phyloP scores from a whole-genome alignment of 2,797 vertebrate species.

The Liasis olivaceus region DNA sequence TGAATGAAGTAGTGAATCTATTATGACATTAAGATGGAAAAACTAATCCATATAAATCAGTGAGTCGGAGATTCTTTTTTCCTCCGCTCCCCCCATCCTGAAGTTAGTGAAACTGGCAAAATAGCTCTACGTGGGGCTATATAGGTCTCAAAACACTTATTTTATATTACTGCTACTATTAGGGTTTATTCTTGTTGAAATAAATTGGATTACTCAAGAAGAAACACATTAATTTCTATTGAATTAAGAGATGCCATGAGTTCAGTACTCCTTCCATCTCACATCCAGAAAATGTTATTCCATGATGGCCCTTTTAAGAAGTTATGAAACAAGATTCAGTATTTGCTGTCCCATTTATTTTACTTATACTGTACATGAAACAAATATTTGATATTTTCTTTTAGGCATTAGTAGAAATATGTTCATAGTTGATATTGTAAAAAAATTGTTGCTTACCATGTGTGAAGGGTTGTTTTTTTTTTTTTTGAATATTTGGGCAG shows the following conservation, averaged over 20 bases:
- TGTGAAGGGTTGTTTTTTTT: neutral
- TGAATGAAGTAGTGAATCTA: slow-evolving; percentile 35
- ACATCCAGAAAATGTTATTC: neutral
- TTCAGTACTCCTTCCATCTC: neutral
- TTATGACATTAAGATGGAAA: neutral
- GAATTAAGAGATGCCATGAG: neutral
- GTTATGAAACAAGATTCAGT: neutral
- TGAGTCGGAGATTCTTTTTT: neutral
- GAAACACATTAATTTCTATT: neutral
- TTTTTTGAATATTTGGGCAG: neutral
- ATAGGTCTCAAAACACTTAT: neutral
- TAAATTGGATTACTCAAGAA: neutral
- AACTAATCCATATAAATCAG: neutral
- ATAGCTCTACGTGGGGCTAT: neutral
- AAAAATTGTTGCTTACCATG: neutral
- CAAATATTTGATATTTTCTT: neutral
- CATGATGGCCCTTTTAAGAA: neutral
- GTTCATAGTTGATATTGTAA: neutral
- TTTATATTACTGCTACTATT: neutral
- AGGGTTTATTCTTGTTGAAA: neutral
- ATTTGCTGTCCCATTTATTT: neutral
- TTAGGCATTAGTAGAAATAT: neutral
- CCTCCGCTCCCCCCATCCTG: no score
- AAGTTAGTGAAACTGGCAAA: neutral
- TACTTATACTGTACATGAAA: neutral